Conservation (phyloP, 2,797 vertebrate species). For the Arrhamphus sclerolepis region DNA sequence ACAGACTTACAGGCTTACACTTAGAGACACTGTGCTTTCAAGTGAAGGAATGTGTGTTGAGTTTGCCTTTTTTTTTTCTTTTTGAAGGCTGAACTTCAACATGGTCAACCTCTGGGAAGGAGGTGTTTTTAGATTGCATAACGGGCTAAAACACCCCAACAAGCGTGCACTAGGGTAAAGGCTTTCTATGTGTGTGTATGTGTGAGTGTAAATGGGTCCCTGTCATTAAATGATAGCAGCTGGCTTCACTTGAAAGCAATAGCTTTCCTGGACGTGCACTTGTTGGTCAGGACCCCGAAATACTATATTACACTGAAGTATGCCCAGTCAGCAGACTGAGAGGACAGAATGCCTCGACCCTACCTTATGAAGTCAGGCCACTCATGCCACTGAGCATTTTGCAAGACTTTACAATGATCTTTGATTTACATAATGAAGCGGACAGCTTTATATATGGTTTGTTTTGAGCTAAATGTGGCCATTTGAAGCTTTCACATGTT, state of each 20-base stretch:
- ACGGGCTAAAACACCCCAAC: constrained; percentile 20
- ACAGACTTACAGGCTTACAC: constrained; percentile 24
- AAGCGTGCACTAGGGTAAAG: constrained; percentile 18
- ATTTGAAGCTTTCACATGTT: background rate
- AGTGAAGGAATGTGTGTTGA: constrained; percentile 42
- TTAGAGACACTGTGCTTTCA: constrained; percentile 51
- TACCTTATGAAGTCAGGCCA: constrained; percentile 60
- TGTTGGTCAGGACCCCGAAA: constrained; percentile 58
- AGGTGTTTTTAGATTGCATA: constrained; percentile 47
- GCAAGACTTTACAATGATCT: constrained; percentile 35
- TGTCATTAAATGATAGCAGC: constrained; percentile 58
- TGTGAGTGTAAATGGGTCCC: constrained; percentile 54
- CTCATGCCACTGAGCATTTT: constrained; percentile 30
- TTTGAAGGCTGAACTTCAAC: constrained; percentile 19
- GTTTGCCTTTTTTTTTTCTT: constrained; percentile 29
- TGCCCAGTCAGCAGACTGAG: constrained; percentile 65
- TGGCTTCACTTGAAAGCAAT: constrained; percentile 72
- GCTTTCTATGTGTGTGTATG: background rate
- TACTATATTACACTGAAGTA: constrained; percentile 69
- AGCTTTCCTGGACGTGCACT: constrained; percentile 53
- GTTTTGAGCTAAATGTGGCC: background rate
- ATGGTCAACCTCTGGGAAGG: constrained; percentile 31
- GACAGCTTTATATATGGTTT: background rate
- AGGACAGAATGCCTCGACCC: constrained; percentile 63
- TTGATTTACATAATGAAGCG: constrained; percentile 7